These are phyloP conservation scores for Sphaeramia orbicularis DNA, from an alignment of 2,797 vertebrate species.

Conservation along the genomic window DNA sequence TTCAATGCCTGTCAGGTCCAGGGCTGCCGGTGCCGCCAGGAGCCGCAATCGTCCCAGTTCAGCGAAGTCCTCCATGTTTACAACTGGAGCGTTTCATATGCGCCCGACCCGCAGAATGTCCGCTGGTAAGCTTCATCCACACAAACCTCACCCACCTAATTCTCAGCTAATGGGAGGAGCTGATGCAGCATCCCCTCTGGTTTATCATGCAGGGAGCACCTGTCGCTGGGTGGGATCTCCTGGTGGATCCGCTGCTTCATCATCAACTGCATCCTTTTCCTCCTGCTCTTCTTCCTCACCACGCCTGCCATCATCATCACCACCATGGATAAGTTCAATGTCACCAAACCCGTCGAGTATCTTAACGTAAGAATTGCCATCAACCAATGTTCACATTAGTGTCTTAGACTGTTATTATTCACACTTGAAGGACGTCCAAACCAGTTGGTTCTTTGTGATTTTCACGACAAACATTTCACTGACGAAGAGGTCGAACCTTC, in stretches of 20 bases:
- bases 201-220: slow-evolving; percentile 89
- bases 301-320: slow-evolving; percentile 98
- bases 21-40: slow-evolving; percentile 91
- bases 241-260: slow-evolving; percentile 98
- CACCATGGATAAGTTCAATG: slow-evolving; percentile 99
- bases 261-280: slow-evolving; percentile 95
- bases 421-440: too few relatives aligned
- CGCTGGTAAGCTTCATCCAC: slow-evolving; percentile 87
- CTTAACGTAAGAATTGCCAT: slow-evolving; percentile 92
- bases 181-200: neutral
- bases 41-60: slow-evolving; percentile 91
- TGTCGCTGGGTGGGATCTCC: slow-evolving; percentile 92
- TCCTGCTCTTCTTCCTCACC: slow-evolving; percentile 98
- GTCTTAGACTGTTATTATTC: too few relatives aligned
- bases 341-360: slow-evolving; percentile 97
- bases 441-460: too few relatives aligned
- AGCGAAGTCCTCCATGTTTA: slow-evolving; percentile 92
- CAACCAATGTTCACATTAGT: too few relatives aligned
- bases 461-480: too few relatives aligned
- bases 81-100: slow-evolving; percentile 94
- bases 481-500: too few relatives aligned
- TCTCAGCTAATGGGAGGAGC: neutral
- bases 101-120: slow-evolving; percentile 96
- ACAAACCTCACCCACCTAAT: rapidly evolving
- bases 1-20: slow-evolving; percentile 97